Percentiles rank a stretch among this genome's conserved stretches.
Conservation (phyloP, 1,140 invertebrate genomes). For the Drosophila equinoxialis region DNA sequence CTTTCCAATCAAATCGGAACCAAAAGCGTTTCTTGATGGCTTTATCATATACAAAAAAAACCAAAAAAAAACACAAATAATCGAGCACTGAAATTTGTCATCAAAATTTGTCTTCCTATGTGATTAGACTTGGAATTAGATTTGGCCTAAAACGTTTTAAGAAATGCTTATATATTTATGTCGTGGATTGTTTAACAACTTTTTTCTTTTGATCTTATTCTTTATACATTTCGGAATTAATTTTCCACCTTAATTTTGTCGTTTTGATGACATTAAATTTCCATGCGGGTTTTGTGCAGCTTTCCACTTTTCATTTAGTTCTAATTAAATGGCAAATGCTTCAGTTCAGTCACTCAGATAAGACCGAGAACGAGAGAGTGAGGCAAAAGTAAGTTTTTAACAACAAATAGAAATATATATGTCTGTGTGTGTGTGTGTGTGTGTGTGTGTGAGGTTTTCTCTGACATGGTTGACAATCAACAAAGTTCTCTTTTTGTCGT, state of each 20-base stretch:
- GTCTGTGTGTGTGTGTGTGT: constrained; percentile 26
- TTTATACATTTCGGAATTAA: neutral
- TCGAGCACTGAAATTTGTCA: neutral
- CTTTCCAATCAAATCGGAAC: constrained; percentile 9
- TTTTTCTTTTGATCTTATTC: constrained; percentile 2
- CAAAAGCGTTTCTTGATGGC: neutral
- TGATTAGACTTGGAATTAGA: too few relatives aligned
- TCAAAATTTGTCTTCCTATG: neutral
- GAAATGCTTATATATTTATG: neutral
- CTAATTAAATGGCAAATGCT: constrained; percentile 23
- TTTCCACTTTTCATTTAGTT: constrained; percentile 14
- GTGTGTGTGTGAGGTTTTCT: constrained; percentile 32
- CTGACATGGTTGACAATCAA: constrained; percentile 58
- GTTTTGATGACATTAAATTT: constrained; percentile 14
- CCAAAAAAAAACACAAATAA: neutral
- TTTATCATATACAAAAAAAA: neutral
- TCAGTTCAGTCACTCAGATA: neutral
- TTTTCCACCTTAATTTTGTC: neutral
- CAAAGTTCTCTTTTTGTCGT: constrained; percentile 29
- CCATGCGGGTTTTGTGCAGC: constrained; percentile 8
- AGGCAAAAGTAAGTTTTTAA: constrained; percentile 12
- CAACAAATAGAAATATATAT: constrained; percentile 26
- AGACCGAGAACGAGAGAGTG: too few relatives aligned
- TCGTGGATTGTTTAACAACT: neutral
- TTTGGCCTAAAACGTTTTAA: neutral